Evolutionary conservation across 2,797 vertebrate genomes (phyloP), one percentile per base, ranked within the genome.

Genomic region (Coreius guichenoti): DNA sequence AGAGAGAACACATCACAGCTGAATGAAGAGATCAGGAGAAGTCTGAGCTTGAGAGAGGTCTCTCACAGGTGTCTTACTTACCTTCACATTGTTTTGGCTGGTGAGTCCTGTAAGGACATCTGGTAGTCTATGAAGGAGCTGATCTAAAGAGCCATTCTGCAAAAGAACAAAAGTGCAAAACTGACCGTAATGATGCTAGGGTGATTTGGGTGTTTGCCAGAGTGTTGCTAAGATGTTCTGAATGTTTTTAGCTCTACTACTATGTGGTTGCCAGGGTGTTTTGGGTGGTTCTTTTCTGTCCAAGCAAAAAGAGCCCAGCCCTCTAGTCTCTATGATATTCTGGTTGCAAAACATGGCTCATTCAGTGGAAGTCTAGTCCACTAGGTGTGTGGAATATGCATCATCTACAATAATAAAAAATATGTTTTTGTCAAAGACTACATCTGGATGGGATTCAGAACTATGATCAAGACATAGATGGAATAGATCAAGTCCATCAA

Each of bases 1-100:
- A 70, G 43, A 56, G 21, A 79, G 13, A 77, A 47, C 43, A 76
- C 3, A 63, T 16, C 51, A 81, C 29, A 70, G 26, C 4, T 43
- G 14, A 36, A 58, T 33, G 8, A 45, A 19, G 31, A 65, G 33
- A 16, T 19, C 23, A 17, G 80, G 19, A 47, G 16, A 45, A 33
- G 9, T 14, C 67, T 33, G 12, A 31, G 72, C 39, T 45, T 31
- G 1, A n/a, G 39, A 74, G 54, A 45, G 68, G 47, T 14, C 13
- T 45, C 11, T 39, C 8, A 17, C 5, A 61, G 9, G 16, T 39
- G 16, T 23, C 23, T 85, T 43, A 67, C 84, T 76, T 86, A 96
- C 97, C 96, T 98, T 98, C 83, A 98, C 94, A 43, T 95, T 97
- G 82, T 95, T 93, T 87, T 88, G 85, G 26, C 93, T 89, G 1